phyloP scores from a whole-genome alignment of 2,113 vertebrate species.

The Trinectes maculatus region DNA sequence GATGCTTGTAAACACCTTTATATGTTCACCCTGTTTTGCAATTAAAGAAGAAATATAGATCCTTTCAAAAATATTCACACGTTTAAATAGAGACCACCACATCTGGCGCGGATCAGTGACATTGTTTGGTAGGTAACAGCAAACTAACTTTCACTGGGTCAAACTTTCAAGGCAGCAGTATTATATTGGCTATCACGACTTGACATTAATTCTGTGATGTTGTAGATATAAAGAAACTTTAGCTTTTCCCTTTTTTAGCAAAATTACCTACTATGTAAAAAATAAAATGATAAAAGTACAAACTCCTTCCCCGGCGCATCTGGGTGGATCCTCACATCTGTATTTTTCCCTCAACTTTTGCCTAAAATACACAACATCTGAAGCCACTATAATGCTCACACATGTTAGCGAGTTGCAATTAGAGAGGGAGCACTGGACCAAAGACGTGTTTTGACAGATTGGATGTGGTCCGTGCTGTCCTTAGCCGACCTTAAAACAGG shows the following conservation, averaged over 20 bases:
- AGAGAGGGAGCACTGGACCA: slow-evolving; percentile 14
- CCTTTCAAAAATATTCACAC: neutral
- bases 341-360: slow-evolving; percentile 1
- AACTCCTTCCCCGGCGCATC: slow-evolving; percentile 7
- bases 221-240: neutral
- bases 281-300: neutral
- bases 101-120: neutral
- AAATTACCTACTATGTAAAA: too few species aligned
- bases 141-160: neutral
- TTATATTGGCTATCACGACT: neutral
- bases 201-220: neutral
- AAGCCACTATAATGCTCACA: slow-evolving; percentile 26
- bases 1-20: neutral
- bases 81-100: neutral
- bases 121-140: neutral
- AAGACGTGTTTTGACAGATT: slow-evolving; percentile 29
- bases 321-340: slow-evolving; percentile 6
- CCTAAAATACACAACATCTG: slow-evolving; percentile 28
- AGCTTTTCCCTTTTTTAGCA: too few species aligned
- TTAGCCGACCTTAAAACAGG: slow-evolving; percentile 18
- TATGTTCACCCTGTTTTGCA: neutral
- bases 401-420: slow-evolving; percentile 11
- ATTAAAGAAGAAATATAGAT: neutral
- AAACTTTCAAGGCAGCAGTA: neutral
- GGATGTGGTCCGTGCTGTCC: slow-evolving; percentile 24